Evolutionary conservation across 2,888 invertebrate species (phyloP).

Genomic region (Therioaphis trifolii): DNA sequence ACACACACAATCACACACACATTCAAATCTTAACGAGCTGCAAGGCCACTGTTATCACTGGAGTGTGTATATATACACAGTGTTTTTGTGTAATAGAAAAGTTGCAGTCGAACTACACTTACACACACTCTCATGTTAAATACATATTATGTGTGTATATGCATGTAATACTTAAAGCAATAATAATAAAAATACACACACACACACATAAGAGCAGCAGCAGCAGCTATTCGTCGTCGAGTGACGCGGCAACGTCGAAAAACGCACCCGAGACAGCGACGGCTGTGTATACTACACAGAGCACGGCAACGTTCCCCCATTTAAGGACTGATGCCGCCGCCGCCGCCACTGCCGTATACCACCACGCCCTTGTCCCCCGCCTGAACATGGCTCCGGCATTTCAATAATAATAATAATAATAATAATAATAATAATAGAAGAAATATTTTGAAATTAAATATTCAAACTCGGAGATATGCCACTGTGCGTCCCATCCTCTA

Average conservation of each 20-base stretch:
- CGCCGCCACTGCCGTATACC: neutral
- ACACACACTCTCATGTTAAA: neutral
- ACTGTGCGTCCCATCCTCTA: neutral
- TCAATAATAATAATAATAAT: conserved; percentile 34
- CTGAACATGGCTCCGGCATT: conserved; percentile 52
- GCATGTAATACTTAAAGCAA: conserved; percentile 17
- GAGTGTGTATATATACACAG: conserved; percentile 2
- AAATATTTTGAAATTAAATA: conserved; percentile 52
- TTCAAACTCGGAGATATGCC: conserved; percentile 5
- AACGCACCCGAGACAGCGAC: conserved; percentile 55
- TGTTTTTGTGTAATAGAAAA: conserved; percentile 43
- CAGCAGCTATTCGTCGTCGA: conserved; percentile 38
- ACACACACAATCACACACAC: conserved; percentile 7
- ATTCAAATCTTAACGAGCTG: conserved; percentile 47
- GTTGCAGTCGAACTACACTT: conserved; percentile 16
- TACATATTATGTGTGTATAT: neutral
- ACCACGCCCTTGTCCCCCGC: conserved; percentile 53
- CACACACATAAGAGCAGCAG: neutral
- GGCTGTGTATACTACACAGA: neutral
- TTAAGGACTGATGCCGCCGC: conserved; percentile 52
- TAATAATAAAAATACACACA: conserved; percentile 35
- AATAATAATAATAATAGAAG: conserved; percentile 21
- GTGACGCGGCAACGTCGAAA: conserved; percentile 61
- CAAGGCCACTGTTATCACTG: conserved; percentile 44
- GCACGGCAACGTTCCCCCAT: conserved; percentile 60